A percentile compares a stretch with the other conserved stretches of the same genome.
These are phyloP conservation scores for Plutella xylostella DNA, from an alignment of 2,888 invertebrate genomes.

Conservation along the genomic window DNA sequence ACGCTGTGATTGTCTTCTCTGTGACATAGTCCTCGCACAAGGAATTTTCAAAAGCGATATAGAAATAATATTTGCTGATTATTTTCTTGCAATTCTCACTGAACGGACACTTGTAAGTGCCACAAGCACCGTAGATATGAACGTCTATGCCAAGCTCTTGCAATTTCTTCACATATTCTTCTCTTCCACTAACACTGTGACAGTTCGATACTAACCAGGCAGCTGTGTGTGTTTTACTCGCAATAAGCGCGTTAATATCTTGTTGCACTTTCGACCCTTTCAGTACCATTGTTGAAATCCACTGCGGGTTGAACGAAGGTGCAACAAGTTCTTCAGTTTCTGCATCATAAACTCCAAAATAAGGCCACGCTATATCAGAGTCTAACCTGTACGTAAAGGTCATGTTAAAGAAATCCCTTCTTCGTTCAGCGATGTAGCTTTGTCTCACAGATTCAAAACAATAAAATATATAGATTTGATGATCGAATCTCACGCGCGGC, in stretches of 20 bases:
- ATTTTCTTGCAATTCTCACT: conserved; percentile 31
- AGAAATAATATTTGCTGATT: conserved; percentile 73
- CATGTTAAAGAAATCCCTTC: conserved; percentile 59
- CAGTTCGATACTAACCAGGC: conserved; percentile 72
- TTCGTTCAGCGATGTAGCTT: conserved; percentile 19
- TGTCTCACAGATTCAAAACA: conserved; percentile 50
- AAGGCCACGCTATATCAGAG: conserved; percentile 58
- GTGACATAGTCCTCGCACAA: conserved; percentile 78
- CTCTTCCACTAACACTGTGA: conserved; percentile 45
- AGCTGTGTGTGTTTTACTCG: conserved; percentile 52
- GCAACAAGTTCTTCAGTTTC: conserved; percentile 27
- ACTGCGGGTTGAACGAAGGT: conserved; percentile 31
- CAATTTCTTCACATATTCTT: conserved; percentile 54
- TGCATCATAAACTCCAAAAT: conserved; percentile 33
- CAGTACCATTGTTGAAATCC: background rate
- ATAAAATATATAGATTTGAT: conserved; percentile 63
- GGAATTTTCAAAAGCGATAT: conserved; percentile 76
- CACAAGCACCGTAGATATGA: conserved; percentile 75
- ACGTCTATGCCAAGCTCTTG: conserved; percentile 61
- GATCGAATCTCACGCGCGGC: conserved; percentile 33
- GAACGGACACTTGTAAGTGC: conserved; percentile 35
- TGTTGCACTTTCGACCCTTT: background rate
- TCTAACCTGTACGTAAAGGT: conserved; percentile 69
- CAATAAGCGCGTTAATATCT: conserved; percentile 8
- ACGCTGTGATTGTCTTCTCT: conserved; percentile 68